Percentiles rank a stretch among this genome's conserved stretches.
These are phyloP conservation scores for Drosophila oshimai DNA, from an alignment of 1,140 invertebrate genomes.

Conservation along the genomic window DNA sequence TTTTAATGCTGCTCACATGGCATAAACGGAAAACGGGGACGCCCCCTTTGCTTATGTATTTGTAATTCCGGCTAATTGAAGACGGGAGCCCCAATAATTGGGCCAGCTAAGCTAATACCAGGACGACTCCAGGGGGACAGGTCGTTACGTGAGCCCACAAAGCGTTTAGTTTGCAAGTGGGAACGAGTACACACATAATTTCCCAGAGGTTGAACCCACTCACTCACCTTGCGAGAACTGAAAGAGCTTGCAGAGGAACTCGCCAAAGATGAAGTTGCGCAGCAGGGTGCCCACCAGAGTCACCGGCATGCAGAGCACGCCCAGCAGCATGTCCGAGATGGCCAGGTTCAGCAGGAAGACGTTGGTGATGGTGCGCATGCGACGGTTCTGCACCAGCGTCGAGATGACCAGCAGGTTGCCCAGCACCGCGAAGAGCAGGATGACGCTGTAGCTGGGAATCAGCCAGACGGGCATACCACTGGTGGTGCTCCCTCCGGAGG, in stretches of 20 bases:
- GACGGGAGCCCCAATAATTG: background rate
- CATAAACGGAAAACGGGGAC: background rate
- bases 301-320: slow-evolving; percentile 94
- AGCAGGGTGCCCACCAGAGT: slow-evolving; percentile 92
- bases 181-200: background rate
- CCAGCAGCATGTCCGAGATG: slow-evolving; percentile 91
- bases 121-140: background rate
- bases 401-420: slow-evolving; percentile 92
- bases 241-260: slow-evolving; percentile 91
- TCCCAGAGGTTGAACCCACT: slow-evolving; percentile 72
- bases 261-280: slow-evolving; percentile 92
- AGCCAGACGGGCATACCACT: slow-evolving; percentile 74
- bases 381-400: slow-evolving; percentile 90
- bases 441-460: slow-evolving; percentile 89
- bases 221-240: slow-evolving; percentile 92
- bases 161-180: too few species aligned
- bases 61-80: slow-evolving; percentile 45
- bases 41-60: slow-evolving; percentile 21
- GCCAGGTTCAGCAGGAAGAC: slow-evolving; percentile 94
- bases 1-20: slow-evolving; percentile 46
- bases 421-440: slow-evolving; percentile 90
- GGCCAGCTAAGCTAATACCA: background rate
- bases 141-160: slow-evolving; percentile 1
- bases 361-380: slow-evolving; percentile 95
- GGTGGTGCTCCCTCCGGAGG: slow-evolving; percentile 57